phyloP scores from a whole-genome alignment of 2,113 vertebrate genomes.

The Catharus minimus region DNA sequence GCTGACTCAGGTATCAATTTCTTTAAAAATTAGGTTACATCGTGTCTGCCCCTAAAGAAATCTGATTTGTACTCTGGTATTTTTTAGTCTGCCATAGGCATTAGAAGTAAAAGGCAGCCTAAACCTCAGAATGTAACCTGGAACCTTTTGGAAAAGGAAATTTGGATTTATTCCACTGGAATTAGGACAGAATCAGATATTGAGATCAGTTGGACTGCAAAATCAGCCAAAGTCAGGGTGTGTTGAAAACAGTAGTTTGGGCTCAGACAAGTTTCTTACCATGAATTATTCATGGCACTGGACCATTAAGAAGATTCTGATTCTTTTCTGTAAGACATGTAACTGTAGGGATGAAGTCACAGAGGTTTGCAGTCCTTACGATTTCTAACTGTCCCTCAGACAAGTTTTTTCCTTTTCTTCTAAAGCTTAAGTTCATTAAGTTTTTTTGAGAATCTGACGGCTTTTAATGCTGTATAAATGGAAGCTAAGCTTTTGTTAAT shows the following conservation, averaged over 20 bases:
- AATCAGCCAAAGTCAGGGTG: background rate
- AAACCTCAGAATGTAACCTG: slow-evolving; percentile 24
- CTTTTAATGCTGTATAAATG: background rate
- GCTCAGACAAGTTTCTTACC: background rate
- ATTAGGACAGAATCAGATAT: background rate
- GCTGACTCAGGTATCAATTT: background rate
- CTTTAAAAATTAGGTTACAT: background rate
- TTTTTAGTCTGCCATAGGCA: background rate
- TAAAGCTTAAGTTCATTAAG: background rate
- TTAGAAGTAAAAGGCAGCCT: background rate
- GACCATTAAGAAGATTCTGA: background rate
- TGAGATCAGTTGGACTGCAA: background rate
- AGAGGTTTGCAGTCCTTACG: background rate
- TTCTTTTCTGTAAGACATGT: background rate
- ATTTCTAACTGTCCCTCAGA: background rate
- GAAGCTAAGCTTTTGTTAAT: background rate
- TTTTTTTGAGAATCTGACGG: background rate
- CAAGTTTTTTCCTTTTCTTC: background rate
- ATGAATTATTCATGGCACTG: background rate
- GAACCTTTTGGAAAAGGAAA: slow-evolving; percentile 16
- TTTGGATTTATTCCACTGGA: background rate
- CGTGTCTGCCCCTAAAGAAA: background rate
- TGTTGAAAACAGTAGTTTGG: background rate
- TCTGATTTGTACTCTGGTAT: background rate
- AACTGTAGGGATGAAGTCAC: background rate